phyloP scores from a whole-genome alignment of 23 tunicate species.

The Pegea sp. region DNA sequence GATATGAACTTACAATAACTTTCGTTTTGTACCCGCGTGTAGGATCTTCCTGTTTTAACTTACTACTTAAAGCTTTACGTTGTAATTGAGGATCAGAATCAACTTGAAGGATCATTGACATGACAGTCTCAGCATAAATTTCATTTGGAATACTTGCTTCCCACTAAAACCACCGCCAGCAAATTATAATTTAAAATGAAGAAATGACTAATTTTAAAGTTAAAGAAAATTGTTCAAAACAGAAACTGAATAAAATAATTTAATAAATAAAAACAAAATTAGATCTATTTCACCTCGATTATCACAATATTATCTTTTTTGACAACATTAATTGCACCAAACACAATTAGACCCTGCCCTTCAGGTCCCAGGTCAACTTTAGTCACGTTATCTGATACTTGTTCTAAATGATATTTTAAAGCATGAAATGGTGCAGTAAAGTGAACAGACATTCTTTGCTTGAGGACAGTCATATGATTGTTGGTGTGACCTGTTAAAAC shows the following conservation, averaged over 20 bases:
- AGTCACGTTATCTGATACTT: constrained; percentile 59
- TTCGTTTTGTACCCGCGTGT: too few relatives aligned
- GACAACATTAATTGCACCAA: constrained; percentile 57
- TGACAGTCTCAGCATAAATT: constrained; percentile 92
- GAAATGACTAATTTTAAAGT: too few relatives aligned
- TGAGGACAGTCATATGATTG: constrained; percentile 45
- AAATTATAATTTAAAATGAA: background rate
- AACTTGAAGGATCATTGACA: constrained; percentile 67
- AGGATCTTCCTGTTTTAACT: too few relatives aligned
- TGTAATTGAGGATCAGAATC: constrained; percentile 92
- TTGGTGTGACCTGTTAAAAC: constrained; percentile 48
- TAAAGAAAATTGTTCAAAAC: too few relatives aligned
- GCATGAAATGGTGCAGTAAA: constrained; percentile 74
- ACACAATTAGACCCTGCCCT: constrained; percentile 37
- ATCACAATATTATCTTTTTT: constrained; percentile 16
- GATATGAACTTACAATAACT: too few relatives aligned
- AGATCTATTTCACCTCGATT: background rate
- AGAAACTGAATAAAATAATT: too few relatives aligned
- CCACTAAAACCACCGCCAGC: constrained; percentile 49
- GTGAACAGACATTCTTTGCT: constrained; percentile 63
- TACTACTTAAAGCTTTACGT: too few relatives aligned
- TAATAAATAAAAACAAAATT: background rate
- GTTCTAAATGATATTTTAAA: constrained; percentile 71
- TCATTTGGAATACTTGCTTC: constrained; percentile 72
- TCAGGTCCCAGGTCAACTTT: constrained; percentile 16